Conservation (phyloP, 2,113 vertebrate species). For the Odocoileus virginianus region DNA sequence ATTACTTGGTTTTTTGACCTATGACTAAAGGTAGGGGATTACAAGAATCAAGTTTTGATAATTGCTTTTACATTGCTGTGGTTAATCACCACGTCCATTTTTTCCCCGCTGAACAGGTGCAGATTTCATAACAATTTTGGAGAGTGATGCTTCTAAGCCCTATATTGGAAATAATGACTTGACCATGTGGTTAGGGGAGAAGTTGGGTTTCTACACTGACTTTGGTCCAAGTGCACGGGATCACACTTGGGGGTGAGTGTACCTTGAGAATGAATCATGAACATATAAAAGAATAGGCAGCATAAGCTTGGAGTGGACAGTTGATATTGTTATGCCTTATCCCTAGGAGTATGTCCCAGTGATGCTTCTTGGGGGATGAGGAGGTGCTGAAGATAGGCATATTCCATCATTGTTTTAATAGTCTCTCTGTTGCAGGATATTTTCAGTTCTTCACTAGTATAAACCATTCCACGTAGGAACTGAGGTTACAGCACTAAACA, state of each 20-base stretch:
- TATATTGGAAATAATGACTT: constrained; percentile 82
- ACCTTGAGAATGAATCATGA: not conserved
- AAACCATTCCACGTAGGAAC: not conserved
- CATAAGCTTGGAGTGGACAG: not conserved
- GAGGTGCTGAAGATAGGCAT: not conserved
- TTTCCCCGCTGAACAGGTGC: constrained; percentile 64
- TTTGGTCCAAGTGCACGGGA: constrained; percentile 84
- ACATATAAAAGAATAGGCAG: not conserved
- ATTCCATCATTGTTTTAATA: not conserved
- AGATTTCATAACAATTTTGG: constrained; percentile 84
- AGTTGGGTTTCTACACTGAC: constrained; percentile 82
- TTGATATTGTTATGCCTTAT: not conserved
- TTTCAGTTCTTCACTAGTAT: not conserved
- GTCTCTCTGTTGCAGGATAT: not conserved
- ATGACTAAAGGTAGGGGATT: not conserved
- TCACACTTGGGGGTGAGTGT: constrained; percentile 83
- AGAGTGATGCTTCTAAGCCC: constrained; percentile 82
- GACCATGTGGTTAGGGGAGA: constrained; percentile 82
- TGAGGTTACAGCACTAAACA: not conserved
- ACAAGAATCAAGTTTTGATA: not conserved
- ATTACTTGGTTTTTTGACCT: not conserved
- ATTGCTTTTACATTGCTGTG: not conserved
- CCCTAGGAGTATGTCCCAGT: not conserved
- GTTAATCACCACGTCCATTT: not conserved
- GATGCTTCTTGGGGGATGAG: not conserved